Conservation (phyloP, 2,797 vertebrate genomes). For the Phylloscopus collybita region DNA sequence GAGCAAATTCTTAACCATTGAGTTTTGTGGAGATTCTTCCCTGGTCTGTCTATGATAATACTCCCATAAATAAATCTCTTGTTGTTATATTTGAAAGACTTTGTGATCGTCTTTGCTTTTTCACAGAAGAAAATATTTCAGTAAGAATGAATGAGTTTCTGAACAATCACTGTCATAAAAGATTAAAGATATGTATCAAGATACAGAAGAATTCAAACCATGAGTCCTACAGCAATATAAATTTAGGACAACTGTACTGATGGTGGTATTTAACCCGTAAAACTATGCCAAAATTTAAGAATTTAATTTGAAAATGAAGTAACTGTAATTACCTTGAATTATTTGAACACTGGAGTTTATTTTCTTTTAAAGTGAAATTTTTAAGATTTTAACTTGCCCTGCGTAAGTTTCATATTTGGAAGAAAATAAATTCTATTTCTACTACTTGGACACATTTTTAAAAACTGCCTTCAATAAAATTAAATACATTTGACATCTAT, state of each 20-base stretch:
- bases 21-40: rapidly evolving
- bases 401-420: neutral
- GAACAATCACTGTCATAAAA: neutral
- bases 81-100: neutral
- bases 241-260: neutral
- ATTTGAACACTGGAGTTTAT: neutral
- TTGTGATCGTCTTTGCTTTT: neutral
- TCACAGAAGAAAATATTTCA: neutral
- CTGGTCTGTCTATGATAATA: neutral
- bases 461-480: neutral
- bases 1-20: neutral
- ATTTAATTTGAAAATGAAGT: neutral
- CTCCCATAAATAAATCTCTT: neutral
- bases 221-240: neutral
- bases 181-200: neutral
- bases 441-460: neutral
- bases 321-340: neutral
- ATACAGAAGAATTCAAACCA: neutral
- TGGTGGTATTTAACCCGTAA: neutral
- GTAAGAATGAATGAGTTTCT: neutral
- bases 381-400: neutral
- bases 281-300: neutral
- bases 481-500: neutral
- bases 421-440: neutral
- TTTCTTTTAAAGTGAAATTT: neutral